Evolutionary conservation across 30 jellyfish, hydroid and myxozoan genomes (phyloP).

Genomic region (Cassiopea andromeda): DNA sequence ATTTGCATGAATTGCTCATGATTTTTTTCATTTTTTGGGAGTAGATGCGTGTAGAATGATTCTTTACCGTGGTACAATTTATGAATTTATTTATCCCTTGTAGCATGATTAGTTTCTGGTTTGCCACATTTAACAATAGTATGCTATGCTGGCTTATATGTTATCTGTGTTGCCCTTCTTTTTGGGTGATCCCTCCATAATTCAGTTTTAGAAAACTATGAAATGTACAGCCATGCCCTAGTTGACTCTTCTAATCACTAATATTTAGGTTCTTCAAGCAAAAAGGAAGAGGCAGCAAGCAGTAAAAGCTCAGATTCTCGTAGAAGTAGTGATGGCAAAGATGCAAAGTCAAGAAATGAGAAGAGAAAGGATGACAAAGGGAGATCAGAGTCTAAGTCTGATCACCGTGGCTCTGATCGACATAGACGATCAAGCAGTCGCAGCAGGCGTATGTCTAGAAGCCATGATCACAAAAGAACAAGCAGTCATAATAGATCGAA

Average conservation of each 20-base stretch:
- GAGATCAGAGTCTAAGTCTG: conserved; percentile 44
- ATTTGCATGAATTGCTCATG: too few relatives aligned
- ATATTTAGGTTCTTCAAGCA: conserved; percentile 29
- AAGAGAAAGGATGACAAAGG: conserved; percentile 19
- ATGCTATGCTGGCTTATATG: too few relatives aligned
- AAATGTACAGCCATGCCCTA: too few relatives aligned
- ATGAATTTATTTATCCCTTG: too few relatives aligned
- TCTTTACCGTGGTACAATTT: too few relatives aligned
- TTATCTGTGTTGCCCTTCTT: too few relatives aligned
- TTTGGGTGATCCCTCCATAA: too few relatives aligned
- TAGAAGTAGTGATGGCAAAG: conserved; percentile 11
- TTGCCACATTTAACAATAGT: too few relatives aligned
- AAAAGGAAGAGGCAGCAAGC: conserved; percentile 29
- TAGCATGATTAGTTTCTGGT: too few relatives aligned
- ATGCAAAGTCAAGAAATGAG: not conserved
- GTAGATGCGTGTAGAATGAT: too few relatives aligned
- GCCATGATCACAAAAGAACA: conserved; percentile 38
- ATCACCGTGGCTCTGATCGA: conserved; percentile 29
- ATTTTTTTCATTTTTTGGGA: too few relatives aligned
- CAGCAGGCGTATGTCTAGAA: conserved; percentile 61
- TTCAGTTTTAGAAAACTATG: too few relatives aligned
- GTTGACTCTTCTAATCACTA: not conserved
- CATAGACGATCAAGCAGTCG: conserved; percentile 39
- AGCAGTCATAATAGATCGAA: conserved; percentile 46
- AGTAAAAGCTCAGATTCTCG: not conserved